Percentiles rank a stretch among this genome's conserved stretches.
Conservation (phyloP, 2,113 vertebrate genomes). For the Proterorhinus semilunaris region DNA sequence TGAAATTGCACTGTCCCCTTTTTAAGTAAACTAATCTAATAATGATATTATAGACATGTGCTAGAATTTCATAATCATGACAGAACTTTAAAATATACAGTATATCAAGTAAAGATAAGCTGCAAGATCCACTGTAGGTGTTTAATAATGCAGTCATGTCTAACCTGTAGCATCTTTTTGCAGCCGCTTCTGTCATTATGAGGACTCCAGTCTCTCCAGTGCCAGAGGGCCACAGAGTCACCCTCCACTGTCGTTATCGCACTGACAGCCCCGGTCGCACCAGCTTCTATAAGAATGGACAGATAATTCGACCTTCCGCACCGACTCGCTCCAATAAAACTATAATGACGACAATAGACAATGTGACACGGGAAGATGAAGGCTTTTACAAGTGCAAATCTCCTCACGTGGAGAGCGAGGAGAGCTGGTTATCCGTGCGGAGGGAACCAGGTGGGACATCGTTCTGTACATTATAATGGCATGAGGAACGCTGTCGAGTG, state of each 20-base stretch:
- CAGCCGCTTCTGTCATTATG: slow-evolving; percentile 56
- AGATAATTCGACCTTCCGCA: neutral
- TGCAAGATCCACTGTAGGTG: neutral
- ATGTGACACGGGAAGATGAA: slow-evolving; percentile 53
- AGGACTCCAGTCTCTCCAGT: slow-evolving; percentile 51
- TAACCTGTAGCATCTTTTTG: slow-evolving; percentile 10
- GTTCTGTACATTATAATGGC: neutral
- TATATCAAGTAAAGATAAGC: too few relatives aligned
- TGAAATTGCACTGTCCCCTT: too few relatives aligned
- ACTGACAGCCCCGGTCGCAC: neutral
- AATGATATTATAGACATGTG: too few relatives aligned
- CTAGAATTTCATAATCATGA: too few relatives aligned
- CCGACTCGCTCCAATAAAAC: neutral
- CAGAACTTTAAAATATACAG: neutral
- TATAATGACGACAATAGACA: slow-evolving; percentile 39
- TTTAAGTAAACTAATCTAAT: too few relatives aligned
- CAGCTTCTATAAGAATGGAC: slow-evolving; percentile 59
- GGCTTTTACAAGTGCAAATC: slow-evolving; percentile 65
- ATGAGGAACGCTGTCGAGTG: neutral
- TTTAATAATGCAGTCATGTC: too few relatives aligned
- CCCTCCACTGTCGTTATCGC: slow-evolving; percentile 50
- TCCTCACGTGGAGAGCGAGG: slow-evolving; percentile 48
- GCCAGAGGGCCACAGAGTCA: slow-evolving; percentile 35
- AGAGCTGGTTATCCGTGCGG: slow-evolving; percentile 67
- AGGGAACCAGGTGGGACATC: slow-evolving; percentile 22